These are phyloP conservation scores for Drosophila dunni DNA, from an alignment of 1,140 invertebrate species.

Conservation along the genomic window DNA sequence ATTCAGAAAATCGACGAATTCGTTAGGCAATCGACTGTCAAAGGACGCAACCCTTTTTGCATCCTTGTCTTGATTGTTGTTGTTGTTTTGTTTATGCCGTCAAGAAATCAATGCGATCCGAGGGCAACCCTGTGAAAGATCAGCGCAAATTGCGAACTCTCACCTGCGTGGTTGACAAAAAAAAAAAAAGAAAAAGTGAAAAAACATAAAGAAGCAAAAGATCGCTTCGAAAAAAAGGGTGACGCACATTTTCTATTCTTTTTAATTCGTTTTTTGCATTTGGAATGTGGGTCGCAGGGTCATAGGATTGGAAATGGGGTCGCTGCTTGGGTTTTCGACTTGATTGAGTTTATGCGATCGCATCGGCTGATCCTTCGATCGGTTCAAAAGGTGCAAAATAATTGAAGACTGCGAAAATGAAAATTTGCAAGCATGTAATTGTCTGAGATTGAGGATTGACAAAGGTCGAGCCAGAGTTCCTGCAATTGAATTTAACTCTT, in stretches of 20 bases:
- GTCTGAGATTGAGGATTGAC: conserved; percentile 59
- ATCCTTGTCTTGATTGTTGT: not conserved
- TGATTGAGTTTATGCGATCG: conserved; percentile 78
- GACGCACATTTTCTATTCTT: conserved; percentile 40
- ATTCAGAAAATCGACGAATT: conserved; percentile 68
- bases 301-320: conserved; percentile 46
- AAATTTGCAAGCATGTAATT: conserved; percentile 84
- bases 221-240: conserved; percentile 62
- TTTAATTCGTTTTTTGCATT: conserved; percentile 58
- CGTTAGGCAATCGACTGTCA: conserved; percentile 74
- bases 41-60: conserved; percentile 58
- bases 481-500: conserved; percentile 78
- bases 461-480: conserved; percentile 59
- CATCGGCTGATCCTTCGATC: conserved; percentile 52
- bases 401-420: conserved; percentile 64
- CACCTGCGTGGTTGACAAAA: conserved; percentile 79
- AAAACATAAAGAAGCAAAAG: conserved; percentile 14
- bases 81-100: conserved; percentile 58
- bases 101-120: conserved; percentile 68
- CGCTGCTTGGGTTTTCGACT: conserved; percentile 70
- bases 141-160: conserved; percentile 68
- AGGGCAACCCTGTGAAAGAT: conserved; percentile 61
- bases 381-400: conserved; percentile 81
- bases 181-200: conserved; percentile 14
- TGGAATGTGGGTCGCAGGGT: conserved; percentile 40